A percentile compares a stretch with the other conserved stretches of the same genome.
These are phyloP conservation scores for Campylorhamphus procurvoides DNA, from an alignment of 2,113 vertebrate species.

Conservation along the genomic window DNA sequence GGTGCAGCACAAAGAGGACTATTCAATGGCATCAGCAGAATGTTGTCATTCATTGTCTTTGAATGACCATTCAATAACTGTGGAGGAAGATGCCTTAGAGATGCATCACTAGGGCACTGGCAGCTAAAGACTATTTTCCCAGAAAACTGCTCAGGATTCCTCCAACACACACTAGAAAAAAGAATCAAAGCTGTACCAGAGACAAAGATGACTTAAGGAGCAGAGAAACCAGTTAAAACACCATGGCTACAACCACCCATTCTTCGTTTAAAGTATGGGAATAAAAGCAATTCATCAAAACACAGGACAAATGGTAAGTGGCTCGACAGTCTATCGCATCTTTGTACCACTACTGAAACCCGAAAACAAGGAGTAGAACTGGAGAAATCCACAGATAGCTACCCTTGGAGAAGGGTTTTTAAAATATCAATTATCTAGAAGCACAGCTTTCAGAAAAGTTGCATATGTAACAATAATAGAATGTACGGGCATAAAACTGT, in stretches of 20 bases:
- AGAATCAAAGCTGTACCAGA: background rate
- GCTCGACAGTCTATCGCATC: background rate
- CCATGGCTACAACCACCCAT: background rate
- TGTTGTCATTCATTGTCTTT: background rate
- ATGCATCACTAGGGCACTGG: background rate
- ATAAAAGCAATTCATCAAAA: background rate
- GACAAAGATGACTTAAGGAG: background rate
- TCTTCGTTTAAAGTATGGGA: background rate
- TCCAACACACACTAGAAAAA: background rate
- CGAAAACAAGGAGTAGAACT: background rate
- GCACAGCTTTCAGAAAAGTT: background rate
- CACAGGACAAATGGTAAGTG: background rate
- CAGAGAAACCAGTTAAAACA: background rate
- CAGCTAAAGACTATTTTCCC: background rate
- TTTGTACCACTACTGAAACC: background rate
- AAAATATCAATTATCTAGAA: background rate
- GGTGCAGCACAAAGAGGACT: background rate
- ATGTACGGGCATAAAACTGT: background rate
- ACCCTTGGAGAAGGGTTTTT: background rate
- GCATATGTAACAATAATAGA: background rate
- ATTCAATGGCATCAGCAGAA: background rate
- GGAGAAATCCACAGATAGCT: background rate
- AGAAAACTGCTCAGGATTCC: constrained; percentile 42
- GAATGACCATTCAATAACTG: background rate
- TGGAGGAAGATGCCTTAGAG: constrained; percentile 3